Evolutionary conservation across 2,888 invertebrate species (phyloP), one percentile per base, ranked within the genome.

Genomic region (Stramonita haemastoma): DNA sequence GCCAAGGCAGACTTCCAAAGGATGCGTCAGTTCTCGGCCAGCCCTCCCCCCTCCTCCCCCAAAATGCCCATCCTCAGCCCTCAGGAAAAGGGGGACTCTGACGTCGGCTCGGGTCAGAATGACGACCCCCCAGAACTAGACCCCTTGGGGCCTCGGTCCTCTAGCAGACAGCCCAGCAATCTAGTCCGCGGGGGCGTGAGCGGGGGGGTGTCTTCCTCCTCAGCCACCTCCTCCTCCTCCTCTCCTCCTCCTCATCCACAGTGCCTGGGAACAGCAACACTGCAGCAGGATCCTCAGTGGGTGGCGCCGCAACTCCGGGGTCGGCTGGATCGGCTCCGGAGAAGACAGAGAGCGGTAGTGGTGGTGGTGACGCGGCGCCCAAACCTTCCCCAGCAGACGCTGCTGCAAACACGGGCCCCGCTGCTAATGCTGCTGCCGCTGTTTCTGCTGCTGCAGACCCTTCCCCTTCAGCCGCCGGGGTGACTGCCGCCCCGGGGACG

Each of bases 41-140:
- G 91, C 60, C 91, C 91, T 26, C 86, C 90, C 26, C 94, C 94
- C 13, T 91, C 94, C 22, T 95, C 94, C 60, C 95, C 95, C 6
- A 94, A 95, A 92, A 95, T 95, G 95, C 95, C 95, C 17, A 94
- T 94, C 83, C 90, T 95, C 46, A 94, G 94, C 91, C 95, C 95
- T 15, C 94, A 95, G 86, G 94, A 94, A 83, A 93, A 94, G 77
- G 91, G 92, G 36, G 91, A 89, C 86, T 91, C 92, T 87, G 91
- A 89, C 46, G 89, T 73, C 91, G 36, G 92, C 90, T 86, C 93
- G 90, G 17, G 91, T 87, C 56, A 92, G 89, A 85, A 92, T 13
- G 91, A 91, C 86, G 95, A 94, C 60, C 95, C 95, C 0, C 95
- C 95, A 46, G 92, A 92, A 26, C 92, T 95, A 0, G 94, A 94